Conservation (phyloP, 2,797 vertebrate species). For the Amniataba percoides region DNA sequence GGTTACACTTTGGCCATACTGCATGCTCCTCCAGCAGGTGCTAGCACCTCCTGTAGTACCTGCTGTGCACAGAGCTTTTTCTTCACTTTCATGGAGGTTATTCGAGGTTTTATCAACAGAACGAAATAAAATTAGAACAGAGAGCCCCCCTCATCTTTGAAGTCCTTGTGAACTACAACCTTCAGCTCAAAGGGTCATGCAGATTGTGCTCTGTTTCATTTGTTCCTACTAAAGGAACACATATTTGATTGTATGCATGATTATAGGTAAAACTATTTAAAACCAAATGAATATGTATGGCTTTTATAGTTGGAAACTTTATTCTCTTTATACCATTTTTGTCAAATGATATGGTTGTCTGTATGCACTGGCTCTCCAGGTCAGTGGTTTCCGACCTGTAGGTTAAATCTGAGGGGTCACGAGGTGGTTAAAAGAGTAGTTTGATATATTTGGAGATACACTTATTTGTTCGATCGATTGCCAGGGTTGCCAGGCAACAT, state of each 20-base stretch:
- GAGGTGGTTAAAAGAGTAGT: neutral
- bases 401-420: neutral
- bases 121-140: neutral
- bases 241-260: too few species aligned
- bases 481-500: neutral
- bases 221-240: neutral
- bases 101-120: slow-evolving; percentile 7
- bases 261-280: neutral
- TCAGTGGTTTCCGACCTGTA: neutral
- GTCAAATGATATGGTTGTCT: neutral
- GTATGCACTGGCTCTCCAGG: neutral
- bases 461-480: too few species aligned
- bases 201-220: neutral
- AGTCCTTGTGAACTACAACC: neutral
- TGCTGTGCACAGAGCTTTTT: neutral
- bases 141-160: neutral
- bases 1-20: neutral
- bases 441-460: neutral
- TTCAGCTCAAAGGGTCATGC: neutral
- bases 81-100: neutral
- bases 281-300: neutral
- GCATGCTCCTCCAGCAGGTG: neutral
- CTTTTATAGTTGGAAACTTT: neutral
- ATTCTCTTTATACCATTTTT: neutral
- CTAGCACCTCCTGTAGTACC: neutral